Base-by-base conservation (phyloP, 2,113 vertebrate genomes). In the Tympanuchus pallidicinctus region DNA sequence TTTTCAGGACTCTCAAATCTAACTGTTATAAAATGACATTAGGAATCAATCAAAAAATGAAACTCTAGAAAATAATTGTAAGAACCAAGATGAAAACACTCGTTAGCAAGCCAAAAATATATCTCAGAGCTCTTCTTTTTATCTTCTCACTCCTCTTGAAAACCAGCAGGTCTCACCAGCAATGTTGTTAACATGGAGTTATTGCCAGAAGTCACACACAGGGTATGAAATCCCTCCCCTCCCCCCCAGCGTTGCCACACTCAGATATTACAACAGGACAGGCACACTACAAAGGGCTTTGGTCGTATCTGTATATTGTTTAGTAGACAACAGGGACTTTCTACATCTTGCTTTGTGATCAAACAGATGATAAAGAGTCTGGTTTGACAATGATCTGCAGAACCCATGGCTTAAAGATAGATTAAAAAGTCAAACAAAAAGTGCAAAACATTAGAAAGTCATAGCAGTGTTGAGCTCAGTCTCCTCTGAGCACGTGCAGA, bases 31-130 rank as follows among this genome's bases (percentile, higher is more conserved):
- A 87, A 91, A 82, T 42, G 9, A 38, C 28, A n/a, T 86, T 56
- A 83, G 38, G 57, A 91, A 86, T 71, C 12, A 91, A 86, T 64
- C 45, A 89, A 94, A 92, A 76, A 19, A 82, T 28, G 6, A 85
- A 80, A 66, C 60, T 38, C 45, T 59, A 56, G 36, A 77, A 80
- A 92, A 66, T 16, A 69, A 43, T 17, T 84, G 65, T 66, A 70
- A 74, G 50, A 91, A 52, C 1, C 63, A 9, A 91, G 86, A 89
- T 30, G 0, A 75, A 80, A 81, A 60, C 3, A 67, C 76, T 38
- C 27, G 65, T 50, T 66, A 71, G 10, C 11, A 71, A 71, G 82
- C 11, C 3, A 76, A 86, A 91, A 34, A 63, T n/a, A 34, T 5
- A 79, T 54, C 43, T 77, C 74, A 61, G 30, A 71, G n/a, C 12